phyloP scores from a whole-genome alignment of 2,888 invertebrate species.

The Unio pictorum region DNA sequence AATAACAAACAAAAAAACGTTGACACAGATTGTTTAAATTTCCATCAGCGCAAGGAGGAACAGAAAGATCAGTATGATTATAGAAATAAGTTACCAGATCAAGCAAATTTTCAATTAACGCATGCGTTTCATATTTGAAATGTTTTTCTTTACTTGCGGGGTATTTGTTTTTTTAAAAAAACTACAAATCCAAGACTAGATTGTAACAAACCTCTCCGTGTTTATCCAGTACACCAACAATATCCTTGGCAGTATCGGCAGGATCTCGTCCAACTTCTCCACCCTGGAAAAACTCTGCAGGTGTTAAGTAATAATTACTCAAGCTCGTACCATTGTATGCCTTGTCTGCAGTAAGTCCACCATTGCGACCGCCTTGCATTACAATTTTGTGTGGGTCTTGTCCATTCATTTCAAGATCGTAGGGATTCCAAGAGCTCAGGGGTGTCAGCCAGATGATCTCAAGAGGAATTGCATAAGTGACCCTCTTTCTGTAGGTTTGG shows the following conservation, averaged over 20 bases:
- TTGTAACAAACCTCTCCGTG: no score
- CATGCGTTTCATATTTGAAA: no score
- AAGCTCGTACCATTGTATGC: slow-evolving; percentile 42
- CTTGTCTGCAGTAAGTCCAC: slow-evolving; percentile 22
- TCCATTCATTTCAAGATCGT: slow-evolving; percentile 30
- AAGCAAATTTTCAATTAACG: no score
- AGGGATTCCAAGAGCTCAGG: slow-evolving; percentile 60
- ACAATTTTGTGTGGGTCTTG: slow-evolving; percentile 12
- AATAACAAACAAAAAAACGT: no score
- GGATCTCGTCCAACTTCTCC: slow-evolving; percentile 31
- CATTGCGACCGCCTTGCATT: slow-evolving; percentile 22
- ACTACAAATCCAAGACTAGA: no score
- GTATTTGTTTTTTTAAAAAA: no score
- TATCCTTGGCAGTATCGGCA: slow-evolving; percentile 42
- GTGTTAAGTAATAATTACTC: slow-evolving; percentile 36
- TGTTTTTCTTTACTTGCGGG: no score
- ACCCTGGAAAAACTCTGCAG: slow-evolving; percentile 42
- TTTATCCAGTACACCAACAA: slow-evolving; percentile 14
- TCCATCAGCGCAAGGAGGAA: no score
- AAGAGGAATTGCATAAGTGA: slow-evolving; percentile 60
- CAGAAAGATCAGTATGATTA: no score
- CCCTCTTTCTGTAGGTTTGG: slow-evolving; percentile 23
- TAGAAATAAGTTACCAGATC: no score
- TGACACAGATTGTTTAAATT: no score
- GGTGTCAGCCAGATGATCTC: slow-evolving; percentile 63